Evolutionary conservation across 2,888 invertebrate species (phyloP), one percentile per base, ranked within the genome.

Genomic region (Ditula angustiorana): DNA sequence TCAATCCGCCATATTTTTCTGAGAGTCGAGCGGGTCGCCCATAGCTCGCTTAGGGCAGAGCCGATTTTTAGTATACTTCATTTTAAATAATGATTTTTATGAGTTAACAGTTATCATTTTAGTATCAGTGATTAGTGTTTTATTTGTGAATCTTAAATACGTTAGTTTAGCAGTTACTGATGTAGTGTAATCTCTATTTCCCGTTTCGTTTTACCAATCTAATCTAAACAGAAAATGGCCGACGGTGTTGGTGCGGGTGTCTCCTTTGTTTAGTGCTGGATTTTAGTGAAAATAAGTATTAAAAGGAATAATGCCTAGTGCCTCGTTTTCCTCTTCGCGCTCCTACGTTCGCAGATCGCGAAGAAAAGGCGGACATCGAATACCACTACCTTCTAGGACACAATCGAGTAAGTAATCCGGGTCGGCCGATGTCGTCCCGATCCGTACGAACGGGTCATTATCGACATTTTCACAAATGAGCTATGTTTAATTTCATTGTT

Each of bases 261-360:
- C 95, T 96, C 95, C 96, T 96, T 96, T 96, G 96, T 96, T 96
- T 96, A 95, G 95, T 85, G 90, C 91, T 90, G 88, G 88, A 90
- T 92, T 93, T 74, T 87, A 87, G 89, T 90, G 92, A 90, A 90
- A 88, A 87, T 92, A 91, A 92, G 90, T 88, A 87, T 75, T 82
- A 85, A 85, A 86, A 92, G 91, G 92, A 93, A 96, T 95, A 94
- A 97, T 98, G 98, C 98, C 97, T 95, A 97, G 97, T 95, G 97
- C 97, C 94, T 97, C 97, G 91, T 97, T 97, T 94, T 97, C 97
- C 88, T 97, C 97, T 93, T 96, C 97, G 93, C 96, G 97, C 94
- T 96, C 97, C 93, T 97, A 97, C 94, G 96, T 97, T 85, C 95
- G 97, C 92, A 96, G 97, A 94, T 97, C 97, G 90, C 95, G 97